These are phyloP conservation scores for Cyclophora albipunctata DNA, from an alignment of 2,888 invertebrate genomes.

Conservation along the genomic window DNA sequence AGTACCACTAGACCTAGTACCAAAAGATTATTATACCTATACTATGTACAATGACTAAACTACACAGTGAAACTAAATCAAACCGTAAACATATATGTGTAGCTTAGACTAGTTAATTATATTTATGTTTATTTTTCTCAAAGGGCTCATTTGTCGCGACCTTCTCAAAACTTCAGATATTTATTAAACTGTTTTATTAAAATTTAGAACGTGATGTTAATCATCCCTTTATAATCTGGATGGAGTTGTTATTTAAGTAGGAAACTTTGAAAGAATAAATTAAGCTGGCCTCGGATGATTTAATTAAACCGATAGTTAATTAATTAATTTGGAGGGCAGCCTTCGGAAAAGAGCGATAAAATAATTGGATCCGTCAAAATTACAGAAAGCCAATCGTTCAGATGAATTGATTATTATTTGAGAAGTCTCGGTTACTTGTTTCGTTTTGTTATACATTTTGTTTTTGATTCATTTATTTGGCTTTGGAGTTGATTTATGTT, in stretches of 20 bases:
- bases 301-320: constrained; percentile 67
- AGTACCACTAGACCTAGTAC: no score
- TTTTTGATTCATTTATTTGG: constrained; percentile 14
- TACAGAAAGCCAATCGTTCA: constrained; percentile 57
- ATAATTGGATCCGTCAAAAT: constrained; percentile 67
- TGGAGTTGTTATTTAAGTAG: constrained; percentile 31
- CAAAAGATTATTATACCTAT: no score
- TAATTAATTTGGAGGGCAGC: constrained; percentile 58
- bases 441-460: constrained; percentile 16
- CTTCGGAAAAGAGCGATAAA: constrained; percentile 49
- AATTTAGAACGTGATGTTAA: constrained; percentile 13
- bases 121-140: constrained; percentile 14
- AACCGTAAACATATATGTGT: no score
- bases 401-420: constrained; percentile 48
- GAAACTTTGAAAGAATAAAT: constrained; percentile 46
- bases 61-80: no score
- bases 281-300: constrained; percentile 44
- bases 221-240: constrained; percentile 27
- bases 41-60: no score
- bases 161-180: constrained; percentile 14
- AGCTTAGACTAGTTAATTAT: no score
- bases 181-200: constrained; percentile 17
- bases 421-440: constrained; percentile 30
- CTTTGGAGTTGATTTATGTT: no score
- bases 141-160: constrained; percentile 16